These are phyloP conservation scores for Adelges cooleyi DNA, from an alignment of 1,140 invertebrate species.

Conservation along the genomic window DNA sequence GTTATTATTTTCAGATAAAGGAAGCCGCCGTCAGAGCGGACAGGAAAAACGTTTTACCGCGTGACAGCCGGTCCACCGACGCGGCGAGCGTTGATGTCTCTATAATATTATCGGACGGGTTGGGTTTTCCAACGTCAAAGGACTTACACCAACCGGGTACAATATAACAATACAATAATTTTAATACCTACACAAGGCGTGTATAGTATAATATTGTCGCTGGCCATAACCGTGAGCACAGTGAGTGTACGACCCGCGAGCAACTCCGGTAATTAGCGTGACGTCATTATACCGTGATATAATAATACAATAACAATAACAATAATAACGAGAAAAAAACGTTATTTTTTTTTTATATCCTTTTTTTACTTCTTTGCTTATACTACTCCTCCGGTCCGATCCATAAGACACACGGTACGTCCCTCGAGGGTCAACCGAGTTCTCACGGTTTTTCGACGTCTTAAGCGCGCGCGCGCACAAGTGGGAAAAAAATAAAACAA, in stretches of 20 bases:
- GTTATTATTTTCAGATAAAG: no score
- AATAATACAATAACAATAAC: slow-evolving; percentile 1
- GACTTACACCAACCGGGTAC: no score
- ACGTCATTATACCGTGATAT: slow-evolving; percentile 6
- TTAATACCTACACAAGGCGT: background rate
- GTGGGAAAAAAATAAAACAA: no score
- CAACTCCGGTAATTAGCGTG: slow-evolving; percentile 6
- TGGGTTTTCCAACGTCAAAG: no score
- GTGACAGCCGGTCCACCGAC: no score
- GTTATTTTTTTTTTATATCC: background rate
- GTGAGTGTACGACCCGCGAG: background rate
- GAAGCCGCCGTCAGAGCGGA: no score
- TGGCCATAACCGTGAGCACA: background rate
- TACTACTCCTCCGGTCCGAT: background rate
- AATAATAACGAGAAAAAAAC: no score
- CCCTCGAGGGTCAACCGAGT: slow-evolving; percentile 24
- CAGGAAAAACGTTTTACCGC: no score
- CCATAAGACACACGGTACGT: slow-evolving; percentile 23
- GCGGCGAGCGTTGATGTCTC: no score
- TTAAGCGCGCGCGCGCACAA: no score
- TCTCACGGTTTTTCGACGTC: slow-evolving; percentile 18
- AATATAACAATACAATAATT: no score
- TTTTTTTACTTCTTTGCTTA: background rate
- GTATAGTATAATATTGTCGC: background rate
- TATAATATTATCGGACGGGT: no score